Evolutionary conservation across 2,888 invertebrate species (phyloP), one percentile per base, ranked within the genome.

Genomic region (Drosophila infuscata): DNA sequence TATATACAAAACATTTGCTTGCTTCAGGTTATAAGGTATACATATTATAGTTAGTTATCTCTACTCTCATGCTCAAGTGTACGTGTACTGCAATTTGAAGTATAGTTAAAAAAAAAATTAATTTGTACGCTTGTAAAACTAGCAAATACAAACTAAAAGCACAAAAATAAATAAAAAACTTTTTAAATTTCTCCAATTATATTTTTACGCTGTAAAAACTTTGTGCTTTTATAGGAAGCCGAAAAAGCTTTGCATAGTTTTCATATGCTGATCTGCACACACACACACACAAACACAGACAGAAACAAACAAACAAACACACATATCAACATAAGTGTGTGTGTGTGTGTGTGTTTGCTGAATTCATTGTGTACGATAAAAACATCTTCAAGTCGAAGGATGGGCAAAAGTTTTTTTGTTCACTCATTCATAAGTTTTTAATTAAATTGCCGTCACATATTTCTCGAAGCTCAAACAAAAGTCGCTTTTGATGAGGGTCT

Each of bases 371-470:
- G 81, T 75, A 86, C 86, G 76, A 90, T 82, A 85, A 86, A 82
- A 90, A 90, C 89, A 87, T 89, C 83, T 88, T 87, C 75, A 90
- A 88, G 90, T 89, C 86, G 77, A 77, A 90, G 89, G 89, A 90
- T 87, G 90, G 82, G 89, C 74, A 73, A 73, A 90, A 87, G 76
- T 90, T 88, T 82, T 76, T 82, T 86, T 90, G 90, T 86, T 89
- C 90, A 87, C 79, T 90, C 86, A 90, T 89, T 90, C 86, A 90
- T 87, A 87, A 87, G 86, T 89, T 87, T 87, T 87, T 87, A 87
- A 87, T 87, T 87, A 87, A 87, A 87, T 90, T 87, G 86, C 79
- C 87, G 90, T 90, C 89, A 87, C 86, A 88, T 83, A 88, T 88
- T 88, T 76, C 76, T 64, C 57, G 25, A 35, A 64, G 76, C 81